Evolutionary conservation across 2,113 vertebrate species (phyloP).

Genomic region (Ptilonorhynchus violaceus): DNA sequence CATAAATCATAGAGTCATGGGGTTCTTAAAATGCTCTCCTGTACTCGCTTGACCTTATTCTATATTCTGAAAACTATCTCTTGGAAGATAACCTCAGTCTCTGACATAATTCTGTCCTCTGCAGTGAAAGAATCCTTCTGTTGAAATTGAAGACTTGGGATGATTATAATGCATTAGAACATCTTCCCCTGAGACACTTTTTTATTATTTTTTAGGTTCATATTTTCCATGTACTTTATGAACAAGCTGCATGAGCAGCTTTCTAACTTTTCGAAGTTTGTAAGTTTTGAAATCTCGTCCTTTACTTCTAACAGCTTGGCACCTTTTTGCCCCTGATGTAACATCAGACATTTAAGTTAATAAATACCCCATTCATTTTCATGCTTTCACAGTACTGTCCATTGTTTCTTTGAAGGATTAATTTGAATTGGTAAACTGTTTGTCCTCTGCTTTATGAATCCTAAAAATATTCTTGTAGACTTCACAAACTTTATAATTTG

Average conservation of each 20-base stretch:
- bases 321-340: neutral
- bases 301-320: neutral
- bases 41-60: slow-evolving; percentile 23
- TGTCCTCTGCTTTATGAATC: neutral
- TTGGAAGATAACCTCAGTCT: neutral
- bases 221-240: neutral
- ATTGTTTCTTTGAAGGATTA: neutral
- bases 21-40: neutral
- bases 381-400: neutral
- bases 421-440: neutral
- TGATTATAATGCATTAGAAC: neutral
- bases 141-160: neutral
- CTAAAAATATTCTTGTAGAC: neutral
- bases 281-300: neutral
- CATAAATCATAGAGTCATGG: neutral
- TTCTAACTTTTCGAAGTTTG: neutral
- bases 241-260: neutral
- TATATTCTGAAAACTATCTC: neutral
- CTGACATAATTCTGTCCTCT: neutral
- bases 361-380: neutral
- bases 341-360: neutral
- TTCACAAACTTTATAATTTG: neutral
- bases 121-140: neutral
- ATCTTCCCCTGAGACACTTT: neutral
- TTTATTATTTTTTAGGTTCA: neutral